Percentiles rank a stretch among this genome's conserved stretches.
Conservation (phyloP, 2,888 invertebrate genomes). For the Metopia argyrocephala region DNA sequence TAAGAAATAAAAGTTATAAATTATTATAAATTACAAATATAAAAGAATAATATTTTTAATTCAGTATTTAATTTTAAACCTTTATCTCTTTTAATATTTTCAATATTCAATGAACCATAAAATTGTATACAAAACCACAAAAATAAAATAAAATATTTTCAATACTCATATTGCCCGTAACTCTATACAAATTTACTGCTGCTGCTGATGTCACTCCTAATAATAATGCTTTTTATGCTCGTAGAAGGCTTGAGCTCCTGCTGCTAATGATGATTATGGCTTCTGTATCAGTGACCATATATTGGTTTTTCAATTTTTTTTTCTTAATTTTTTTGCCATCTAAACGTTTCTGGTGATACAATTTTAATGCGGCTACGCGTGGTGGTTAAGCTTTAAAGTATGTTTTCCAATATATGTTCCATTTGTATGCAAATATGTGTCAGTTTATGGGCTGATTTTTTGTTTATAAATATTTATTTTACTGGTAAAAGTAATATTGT, state of each 20-base stretch:
- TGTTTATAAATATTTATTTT: conserved; percentile 40
- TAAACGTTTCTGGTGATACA: not conserved
- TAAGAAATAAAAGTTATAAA: not conserved
- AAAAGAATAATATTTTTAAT: not conserved
- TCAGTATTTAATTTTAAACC: conserved; percentile 1
- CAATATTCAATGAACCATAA: conserved; percentile 46
- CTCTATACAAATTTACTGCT: not conserved
- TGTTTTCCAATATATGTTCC: not conserved
- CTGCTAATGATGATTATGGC: not conserved
- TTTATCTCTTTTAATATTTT: conserved; percentile 16
- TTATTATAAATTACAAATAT: not conserved
- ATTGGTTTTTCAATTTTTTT: not conserved
- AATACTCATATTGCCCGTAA: too few species aligned
- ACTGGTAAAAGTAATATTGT: conserved; percentile 40
- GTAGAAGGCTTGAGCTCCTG: not conserved
- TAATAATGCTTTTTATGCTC: not conserved
- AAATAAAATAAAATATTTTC: conserved; percentile 18
- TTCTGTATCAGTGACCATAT: not conserved
- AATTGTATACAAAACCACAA: conserved; percentile 50
- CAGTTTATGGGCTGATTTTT: not conserved
- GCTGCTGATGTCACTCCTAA: not conserved
- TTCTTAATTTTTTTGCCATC: not conserved
- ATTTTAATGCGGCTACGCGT: not conserved
- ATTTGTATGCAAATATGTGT: not conserved
- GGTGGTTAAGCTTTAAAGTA: not conserved